Base-by-base conservation (phyloP, 2,113 vertebrate genomes). In the Tenebrosternarchus preto region DNA sequence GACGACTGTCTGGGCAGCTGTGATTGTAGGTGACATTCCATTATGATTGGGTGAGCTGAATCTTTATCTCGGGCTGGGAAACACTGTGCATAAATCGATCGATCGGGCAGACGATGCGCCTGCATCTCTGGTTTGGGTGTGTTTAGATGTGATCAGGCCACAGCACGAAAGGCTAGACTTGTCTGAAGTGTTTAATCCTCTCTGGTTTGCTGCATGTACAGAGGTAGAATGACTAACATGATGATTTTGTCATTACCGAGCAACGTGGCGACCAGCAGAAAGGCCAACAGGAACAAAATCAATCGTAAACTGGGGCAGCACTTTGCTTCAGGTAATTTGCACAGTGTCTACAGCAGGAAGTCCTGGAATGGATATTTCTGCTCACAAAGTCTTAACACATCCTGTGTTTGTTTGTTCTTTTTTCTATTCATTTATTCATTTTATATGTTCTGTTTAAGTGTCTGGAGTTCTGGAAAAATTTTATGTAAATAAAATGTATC, bases 71-170 rank as follows among this genome's bases (percentile, higher is more conserved):
- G 8, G 53, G 80, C 82, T 85, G 85, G 80, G 76, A 78, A 84
- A 83, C 84, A 87, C 86, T 84, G 85, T 67, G 56, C 27, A 29
- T 73, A 71, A 84, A 87, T 82, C 74, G 80, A 84, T 84, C 71
- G 80, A 84, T 84, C 71, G 24, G 64, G 82, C 82, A 78, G 77
- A 86, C 29, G 17, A 57, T 24, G 55, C 16, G 56, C 22, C n/a
- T 74, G 56, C 55, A 20, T 31, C 56, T 74, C 56, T 15, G 2
- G 12, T 60, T 60, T 7, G 19, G 63, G 31, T 66, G 27, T 2
- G 31, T 27, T 36, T 4, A 20, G 5, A 73, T 7, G 70, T 56
- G 27, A 56, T 4, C 27, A 46, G 16, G 15, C 69, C 46, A 46
- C 53, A 5, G 31, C 29, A 19, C 63, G 22, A 66, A 33, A 2